Conservation (phyloP, 37 sponge, comb jelly and placozoan species). For the Tethya wilhelma region DNA sequence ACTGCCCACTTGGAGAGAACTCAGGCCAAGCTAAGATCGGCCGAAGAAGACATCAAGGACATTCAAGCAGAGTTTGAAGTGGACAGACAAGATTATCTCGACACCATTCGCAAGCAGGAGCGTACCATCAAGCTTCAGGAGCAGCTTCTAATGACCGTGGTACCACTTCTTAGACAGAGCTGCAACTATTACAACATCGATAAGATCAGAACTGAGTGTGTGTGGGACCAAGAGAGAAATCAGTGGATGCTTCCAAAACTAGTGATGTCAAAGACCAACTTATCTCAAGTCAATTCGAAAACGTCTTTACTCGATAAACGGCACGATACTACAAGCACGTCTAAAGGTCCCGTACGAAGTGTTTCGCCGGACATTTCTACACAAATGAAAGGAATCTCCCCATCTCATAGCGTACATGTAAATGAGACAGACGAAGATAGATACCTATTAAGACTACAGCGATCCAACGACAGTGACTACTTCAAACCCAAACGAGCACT, state of each 20-base stretch:
- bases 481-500: conserved; percentile 85
- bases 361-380: neutral
- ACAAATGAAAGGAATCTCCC: neutral
- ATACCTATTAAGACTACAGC: conserved; percentile 16
- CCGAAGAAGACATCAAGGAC: conserved; percentile 87
- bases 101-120: conserved; percentile 81
- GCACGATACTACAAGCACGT: no score
- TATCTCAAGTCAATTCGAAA: conserved; percentile 16
- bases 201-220: conserved; percentile 64
- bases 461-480: conserved; percentile 23
- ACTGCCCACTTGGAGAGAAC: conserved; percentile 36
- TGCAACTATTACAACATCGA: conserved; percentile 99
- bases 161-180: conserved; percentile 82
- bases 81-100: conserved; percentile 89
- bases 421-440: conserved; percentile 23
- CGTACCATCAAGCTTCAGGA: conserved; percentile 65
- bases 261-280: conserved; percentile 16
- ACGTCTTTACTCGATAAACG: neutral
- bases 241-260: conserved; percentile 82
- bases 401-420: no score
- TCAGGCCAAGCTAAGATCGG: conserved; percentile 44
- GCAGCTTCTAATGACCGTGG: conserved; percentile 72
- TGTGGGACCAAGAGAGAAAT: conserved; percentile 69
- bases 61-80: conserved; percentile 86
- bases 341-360: neutral